A percentile compares a stretch with the other conserved stretches of the same genome.
phyloP scores from a whole-genome alignment of 2,888 invertebrate genomes.

The Villa cingulata region DNA sequence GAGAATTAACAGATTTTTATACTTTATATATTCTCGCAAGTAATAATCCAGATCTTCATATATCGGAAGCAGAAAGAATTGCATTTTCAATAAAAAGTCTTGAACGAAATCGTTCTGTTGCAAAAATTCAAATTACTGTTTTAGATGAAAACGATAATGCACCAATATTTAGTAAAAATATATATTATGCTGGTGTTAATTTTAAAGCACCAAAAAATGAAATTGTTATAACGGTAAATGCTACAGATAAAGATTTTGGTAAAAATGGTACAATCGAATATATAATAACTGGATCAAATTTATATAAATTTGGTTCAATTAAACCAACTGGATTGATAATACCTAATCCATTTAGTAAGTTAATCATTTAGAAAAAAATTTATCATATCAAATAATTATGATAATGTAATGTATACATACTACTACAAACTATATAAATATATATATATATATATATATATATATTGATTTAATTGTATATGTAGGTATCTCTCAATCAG shows the following conservation, averaged over 20 bases:
- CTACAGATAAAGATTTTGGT: conserved; percentile 69
- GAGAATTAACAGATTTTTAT: conserved; percentile 63
- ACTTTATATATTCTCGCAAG: conserved; percentile 67
- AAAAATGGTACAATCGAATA: conserved; percentile 72
- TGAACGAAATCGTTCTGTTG: conserved; percentile 52
- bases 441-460: no score
- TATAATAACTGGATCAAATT: conserved; percentile 64
- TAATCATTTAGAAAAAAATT: not conserved
- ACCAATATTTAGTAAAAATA: conserved; percentile 51
- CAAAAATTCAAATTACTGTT: conserved; percentile 56
- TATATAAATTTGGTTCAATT: conserved; percentile 64
- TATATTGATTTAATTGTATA: not conserved
- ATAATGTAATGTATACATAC: no score
- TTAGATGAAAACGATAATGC: conserved; percentile 76
- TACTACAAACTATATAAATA: not conserved
- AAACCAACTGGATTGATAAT: conserved; percentile 73
- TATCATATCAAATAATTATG: no score
- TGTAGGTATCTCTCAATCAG: conserved; percentile 31
- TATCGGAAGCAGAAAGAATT: conserved; percentile 38
- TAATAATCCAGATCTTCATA: conserved; percentile 64
- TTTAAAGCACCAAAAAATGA: conserved; percentile 65
- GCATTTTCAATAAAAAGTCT: conserved; percentile 36
- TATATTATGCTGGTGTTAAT: conserved; percentile 48
- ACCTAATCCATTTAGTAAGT: conserved; percentile 60
- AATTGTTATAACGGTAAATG: conserved; percentile 58